These are phyloP conservation scores for Micoletzkya japonica DNA, from an alignment of 2,888 invertebrate genomes.

Conservation along the genomic window DNA sequence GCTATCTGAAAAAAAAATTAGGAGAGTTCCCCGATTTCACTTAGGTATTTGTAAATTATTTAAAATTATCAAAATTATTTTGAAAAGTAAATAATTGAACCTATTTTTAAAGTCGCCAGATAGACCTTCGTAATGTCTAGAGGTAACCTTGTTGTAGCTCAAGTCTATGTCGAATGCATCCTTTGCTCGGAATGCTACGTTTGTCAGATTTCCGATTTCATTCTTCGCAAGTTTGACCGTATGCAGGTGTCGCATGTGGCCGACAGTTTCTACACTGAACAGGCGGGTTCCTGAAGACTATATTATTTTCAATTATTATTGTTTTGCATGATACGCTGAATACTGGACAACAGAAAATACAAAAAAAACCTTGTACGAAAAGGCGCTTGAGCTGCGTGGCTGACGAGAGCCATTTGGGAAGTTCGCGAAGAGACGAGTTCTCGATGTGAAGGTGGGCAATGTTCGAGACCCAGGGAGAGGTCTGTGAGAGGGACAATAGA, in stretches of 20 bases:
- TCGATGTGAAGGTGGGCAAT: constrained; percentile 49
- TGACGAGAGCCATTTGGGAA: constrained; percentile 52
- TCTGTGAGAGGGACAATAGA: constrained; percentile 5
- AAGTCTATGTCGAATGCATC: constrained; percentile 47
- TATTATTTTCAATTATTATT: neutral
- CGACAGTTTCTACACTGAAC: constrained; percentile 37
- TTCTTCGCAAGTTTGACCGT: constrained; percentile 47
- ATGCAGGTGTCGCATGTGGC: constrained; percentile 38
- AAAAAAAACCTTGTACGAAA: constrained; percentile 25
- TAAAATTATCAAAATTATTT: too few relatives aligned
- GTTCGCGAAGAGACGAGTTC: constrained; percentile 41
- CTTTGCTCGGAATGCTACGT: constrained; percentile 37
- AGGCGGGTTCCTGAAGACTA: constrained; percentile 41
- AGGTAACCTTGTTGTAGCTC: constrained; percentile 45
- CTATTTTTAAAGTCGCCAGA: too few relatives aligned
- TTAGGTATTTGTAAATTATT: too few relatives aligned
- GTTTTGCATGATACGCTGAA: neutral
- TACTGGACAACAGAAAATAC: neutral
- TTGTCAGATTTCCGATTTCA: constrained; percentile 30
- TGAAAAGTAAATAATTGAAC: too few relatives aligned
- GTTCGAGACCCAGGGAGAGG: constrained; percentile 23
- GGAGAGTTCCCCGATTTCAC: too few relatives aligned
- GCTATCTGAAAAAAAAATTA: constrained; percentile 47
- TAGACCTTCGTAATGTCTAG: too few relatives aligned
- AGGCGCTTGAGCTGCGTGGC: constrained; percentile 30